phyloP scores from a whole-genome alignment of 2,797 vertebrate genomes.

The Lates japonicus region DNA sequence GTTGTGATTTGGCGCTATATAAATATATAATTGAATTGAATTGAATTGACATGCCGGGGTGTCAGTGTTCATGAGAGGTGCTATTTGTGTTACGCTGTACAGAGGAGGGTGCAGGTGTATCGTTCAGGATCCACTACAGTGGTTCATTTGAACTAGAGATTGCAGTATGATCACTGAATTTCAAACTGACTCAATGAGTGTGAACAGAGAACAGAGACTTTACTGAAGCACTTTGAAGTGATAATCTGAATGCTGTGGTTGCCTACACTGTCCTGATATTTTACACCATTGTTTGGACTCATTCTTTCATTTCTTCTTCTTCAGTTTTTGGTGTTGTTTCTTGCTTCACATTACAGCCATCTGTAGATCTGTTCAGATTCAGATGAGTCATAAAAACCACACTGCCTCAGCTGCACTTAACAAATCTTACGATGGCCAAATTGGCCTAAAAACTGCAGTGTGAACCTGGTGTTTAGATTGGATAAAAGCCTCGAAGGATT shows the following conservation, averaged over 20 bases:
- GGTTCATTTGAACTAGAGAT: too few relatives aligned
- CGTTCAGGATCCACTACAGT: too few relatives aligned
- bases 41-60: too few relatives aligned
- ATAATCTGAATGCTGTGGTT: not conserved
- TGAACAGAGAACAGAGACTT: too few relatives aligned
- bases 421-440: constrained; percentile 32
- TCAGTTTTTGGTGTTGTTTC: not conserved
- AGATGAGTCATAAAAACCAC: constrained; percentile 37
- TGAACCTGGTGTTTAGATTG: constrained; percentile 24
- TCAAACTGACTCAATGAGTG: too few relatives aligned
- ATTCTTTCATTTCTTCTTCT: not conserved
- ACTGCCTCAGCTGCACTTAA: constrained; percentile 23
- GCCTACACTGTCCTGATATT: not conserved
- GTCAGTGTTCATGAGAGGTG: too few relatives aligned
- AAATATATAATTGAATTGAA: too few relatives aligned
- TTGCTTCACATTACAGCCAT: constrained; percentile 3
- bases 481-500: constrained; percentile 32
- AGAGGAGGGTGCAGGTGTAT: too few relatives aligned
- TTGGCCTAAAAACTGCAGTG: not conserved
- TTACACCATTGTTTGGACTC: not conserved
- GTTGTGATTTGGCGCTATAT: too few relatives aligned
- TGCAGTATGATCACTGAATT: too few relatives aligned
- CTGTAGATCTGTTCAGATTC: constrained; percentile 18
- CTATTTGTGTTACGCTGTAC: too few relatives aligned
- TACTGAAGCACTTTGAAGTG: not conserved